These are phyloP conservation scores for Leguminivora glycinivorella DNA, from an alignment of 1,140 invertebrate genomes.

Conservation along the genomic window DNA sequence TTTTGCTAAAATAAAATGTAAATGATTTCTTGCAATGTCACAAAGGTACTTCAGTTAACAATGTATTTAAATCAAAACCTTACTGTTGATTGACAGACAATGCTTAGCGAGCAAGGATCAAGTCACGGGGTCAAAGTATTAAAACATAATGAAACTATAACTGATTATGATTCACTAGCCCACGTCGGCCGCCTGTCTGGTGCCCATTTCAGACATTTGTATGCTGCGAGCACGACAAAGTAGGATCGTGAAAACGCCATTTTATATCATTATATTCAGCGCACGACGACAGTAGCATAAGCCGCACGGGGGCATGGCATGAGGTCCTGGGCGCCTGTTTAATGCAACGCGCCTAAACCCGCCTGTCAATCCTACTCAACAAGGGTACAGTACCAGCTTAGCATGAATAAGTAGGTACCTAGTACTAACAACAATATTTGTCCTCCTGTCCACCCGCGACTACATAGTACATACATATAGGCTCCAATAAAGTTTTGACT, in stretches of 20 bases:
- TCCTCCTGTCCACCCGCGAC: no score
- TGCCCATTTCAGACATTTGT: constrained; percentile 3
- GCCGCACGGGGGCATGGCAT: constrained; percentile 40
- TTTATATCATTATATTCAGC: constrained; percentile 41
- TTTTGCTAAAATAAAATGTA: no score
- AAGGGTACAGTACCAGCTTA: neutral
- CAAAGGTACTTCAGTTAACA: neutral
- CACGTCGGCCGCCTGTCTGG: neutral
- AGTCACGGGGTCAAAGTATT: neutral
- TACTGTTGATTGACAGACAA: neutral
- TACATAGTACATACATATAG: no score
- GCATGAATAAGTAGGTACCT: neutral
- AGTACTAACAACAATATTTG: neutral
- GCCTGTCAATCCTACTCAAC: neutral
- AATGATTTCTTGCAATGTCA: no score
- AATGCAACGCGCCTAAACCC: neutral
- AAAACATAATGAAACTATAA: neutral
- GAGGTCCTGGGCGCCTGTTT: neutral
- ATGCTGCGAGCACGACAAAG: no score
- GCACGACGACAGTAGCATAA: constrained; percentile 41
- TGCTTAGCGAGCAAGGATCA: neutral
- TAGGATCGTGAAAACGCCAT: constrained; percentile 34
- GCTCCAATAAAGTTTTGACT: no score
- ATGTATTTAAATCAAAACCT: neutral
- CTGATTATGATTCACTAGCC: constrained; percentile 1